These are phyloP conservation scores for Urosaurus nigricauda DNA, from an alignment of 2,797 vertebrate species.

Conservation along the genomic window DNA sequence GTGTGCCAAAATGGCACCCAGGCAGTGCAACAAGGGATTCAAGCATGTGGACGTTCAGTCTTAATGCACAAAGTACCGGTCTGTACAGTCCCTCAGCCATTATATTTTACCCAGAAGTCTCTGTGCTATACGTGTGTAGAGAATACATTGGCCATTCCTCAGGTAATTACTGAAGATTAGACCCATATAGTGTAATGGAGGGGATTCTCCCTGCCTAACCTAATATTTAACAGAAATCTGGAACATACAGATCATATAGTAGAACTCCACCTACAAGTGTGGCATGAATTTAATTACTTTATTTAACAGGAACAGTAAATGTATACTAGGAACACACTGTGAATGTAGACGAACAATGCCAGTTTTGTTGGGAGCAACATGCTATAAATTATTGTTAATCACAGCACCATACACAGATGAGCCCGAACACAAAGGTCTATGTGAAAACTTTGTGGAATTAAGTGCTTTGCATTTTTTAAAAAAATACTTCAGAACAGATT, in stretches of 20 bases:
- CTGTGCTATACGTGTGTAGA: not conserved
- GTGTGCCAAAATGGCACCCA: no score
- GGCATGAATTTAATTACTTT: not conserved
- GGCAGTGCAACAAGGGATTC: no score
- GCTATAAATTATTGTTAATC: conserved; percentile 1
- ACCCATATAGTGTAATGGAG: no score
- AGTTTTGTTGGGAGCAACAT: not conserved
- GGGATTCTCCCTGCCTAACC: no score
- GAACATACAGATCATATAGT: not conserved
- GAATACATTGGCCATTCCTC: no score
- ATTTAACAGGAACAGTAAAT: not conserved
- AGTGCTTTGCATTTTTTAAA: not conserved
- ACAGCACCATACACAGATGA: not conserved
- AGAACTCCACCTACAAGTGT: not conserved
- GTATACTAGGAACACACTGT: not conserved
- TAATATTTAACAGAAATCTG: not conserved
- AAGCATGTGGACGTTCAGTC: no score
- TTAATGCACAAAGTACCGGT: no score
- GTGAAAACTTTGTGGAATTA: conserved; percentile 18
- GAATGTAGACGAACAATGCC: not conserved
- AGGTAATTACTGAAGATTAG: no score
- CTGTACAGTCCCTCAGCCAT: no score
- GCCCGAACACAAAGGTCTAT: not conserved
- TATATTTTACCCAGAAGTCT: not conserved
- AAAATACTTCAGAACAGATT: conserved; percentile 21